Conservation (phyloP, 2,797 vertebrate genomes). For the Allobates femoralis region DNA sequence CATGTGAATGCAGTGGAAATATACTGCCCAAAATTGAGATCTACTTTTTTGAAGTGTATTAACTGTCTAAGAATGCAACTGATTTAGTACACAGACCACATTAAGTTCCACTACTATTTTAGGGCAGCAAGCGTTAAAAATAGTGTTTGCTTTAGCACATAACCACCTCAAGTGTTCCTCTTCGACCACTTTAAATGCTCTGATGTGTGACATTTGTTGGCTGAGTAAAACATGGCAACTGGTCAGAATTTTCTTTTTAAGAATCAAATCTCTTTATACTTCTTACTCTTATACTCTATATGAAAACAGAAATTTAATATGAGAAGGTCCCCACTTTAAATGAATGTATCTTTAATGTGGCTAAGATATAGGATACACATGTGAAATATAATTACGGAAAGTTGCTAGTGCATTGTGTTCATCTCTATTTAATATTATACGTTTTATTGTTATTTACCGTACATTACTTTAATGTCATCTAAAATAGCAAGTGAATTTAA, state of each 20-base stretch:
- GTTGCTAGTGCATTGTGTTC: not conserved
- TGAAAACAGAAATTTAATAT: not conserved
- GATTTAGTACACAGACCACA: constrained; percentile 21
- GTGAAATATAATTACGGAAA: no score
- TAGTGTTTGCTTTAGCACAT: constrained; percentile 56
- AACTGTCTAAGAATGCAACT: constrained; percentile 35
- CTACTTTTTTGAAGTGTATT: constrained; percentile 3
- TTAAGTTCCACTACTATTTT: constrained; percentile 47
- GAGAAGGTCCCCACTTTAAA: not conserved
- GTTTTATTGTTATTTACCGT: not conserved
- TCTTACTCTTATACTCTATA: not conserved
- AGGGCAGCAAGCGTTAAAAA: constrained; percentile 48
- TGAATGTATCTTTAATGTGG: not conserved
- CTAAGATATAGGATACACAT: not conserved
- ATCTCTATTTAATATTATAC: not conserved
- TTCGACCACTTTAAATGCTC: constrained; percentile 37
- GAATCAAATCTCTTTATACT: constrained; percentile 8
- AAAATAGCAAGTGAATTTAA: not conserved
- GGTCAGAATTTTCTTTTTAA: constrained; percentile 33
- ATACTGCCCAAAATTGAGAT: not conserved
- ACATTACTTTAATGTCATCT: not conserved
- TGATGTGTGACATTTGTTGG: constrained; percentile 47
- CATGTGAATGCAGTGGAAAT: not conserved
- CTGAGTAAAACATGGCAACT: constrained; percentile 31
- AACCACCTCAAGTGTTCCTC: constrained; percentile 50